Evolutionary conservation across 2,888 invertebrate species (phyloP).

Genomic region (Actias luna): DNA sequence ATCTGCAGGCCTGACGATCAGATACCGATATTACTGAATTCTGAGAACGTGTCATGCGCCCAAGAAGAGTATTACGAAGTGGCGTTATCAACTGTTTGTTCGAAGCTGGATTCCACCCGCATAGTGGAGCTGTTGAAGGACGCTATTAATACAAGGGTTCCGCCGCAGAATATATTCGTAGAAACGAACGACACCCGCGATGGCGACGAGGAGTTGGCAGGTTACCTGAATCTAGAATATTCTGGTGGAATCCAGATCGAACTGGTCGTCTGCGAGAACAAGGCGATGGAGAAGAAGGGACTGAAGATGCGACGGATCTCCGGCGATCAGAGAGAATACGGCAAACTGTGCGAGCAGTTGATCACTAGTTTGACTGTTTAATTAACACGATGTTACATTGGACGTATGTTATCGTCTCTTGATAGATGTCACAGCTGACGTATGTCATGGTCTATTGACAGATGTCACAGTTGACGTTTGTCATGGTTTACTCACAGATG

Average conservation of each 20-base stretch:
- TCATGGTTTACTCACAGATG: constrained; percentile 3
- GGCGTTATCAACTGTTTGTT: constrained; percentile 89
- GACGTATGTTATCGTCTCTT: not conserved
- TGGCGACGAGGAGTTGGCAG: constrained; percentile 62
- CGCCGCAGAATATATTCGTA: constrained; percentile 82
- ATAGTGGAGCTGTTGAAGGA: constrained; percentile 91
- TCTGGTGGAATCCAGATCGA: constrained; percentile 94
- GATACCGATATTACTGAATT: constrained; percentile 67
- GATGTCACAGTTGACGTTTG: constrained; percentile 5
- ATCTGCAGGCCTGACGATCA: constrained; percentile 62
- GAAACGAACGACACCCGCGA: constrained; percentile 64
- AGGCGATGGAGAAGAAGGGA: constrained; percentile 87
- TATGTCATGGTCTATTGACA: not conserved
- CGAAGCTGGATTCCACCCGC: constrained; percentile 88
- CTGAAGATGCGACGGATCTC: constrained; percentile 93
- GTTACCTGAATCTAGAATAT: constrained; percentile 86
- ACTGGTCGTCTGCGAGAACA: constrained; percentile 88
- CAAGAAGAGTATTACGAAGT: constrained; percentile 86
- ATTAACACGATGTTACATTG: constrained; percentile 13
- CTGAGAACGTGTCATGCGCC: constrained; percentile 64
- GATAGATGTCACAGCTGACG: constrained; percentile 8
- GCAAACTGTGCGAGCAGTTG: constrained; percentile 92
- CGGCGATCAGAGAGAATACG: constrained; percentile 93
- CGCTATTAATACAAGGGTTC: constrained; percentile 89
- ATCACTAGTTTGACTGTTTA: constrained; percentile 92